Percentiles rank a stretch among this genome's conserved stretches.
Conservation (phyloP, 2,113 vertebrate genomes). For the Nanorana parkeri region DNA sequence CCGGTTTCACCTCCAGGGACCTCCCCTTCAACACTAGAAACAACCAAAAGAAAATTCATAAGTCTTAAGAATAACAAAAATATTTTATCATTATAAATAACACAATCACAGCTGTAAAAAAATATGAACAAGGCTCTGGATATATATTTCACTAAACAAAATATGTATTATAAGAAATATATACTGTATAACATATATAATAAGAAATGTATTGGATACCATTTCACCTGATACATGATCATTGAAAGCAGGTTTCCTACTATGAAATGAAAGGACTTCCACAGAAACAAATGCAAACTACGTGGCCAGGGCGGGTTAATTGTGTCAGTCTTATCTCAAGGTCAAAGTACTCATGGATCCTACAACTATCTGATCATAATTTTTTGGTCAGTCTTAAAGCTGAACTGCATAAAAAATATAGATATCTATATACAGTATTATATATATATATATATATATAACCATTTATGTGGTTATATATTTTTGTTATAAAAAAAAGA, state of each 20-base stretch:
- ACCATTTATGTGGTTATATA: too few relatives aligned
- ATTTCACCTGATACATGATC: not conserved
- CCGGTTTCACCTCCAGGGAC: conserved; percentile 84
- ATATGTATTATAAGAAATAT: too few relatives aligned
- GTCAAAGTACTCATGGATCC: conserved; percentile 37
- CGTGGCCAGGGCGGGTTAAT: not conserved
- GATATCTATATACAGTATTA: too few relatives aligned
- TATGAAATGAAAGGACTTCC: not conserved
- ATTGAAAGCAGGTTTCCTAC: not conserved
- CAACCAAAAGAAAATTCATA: conserved; percentile 4
- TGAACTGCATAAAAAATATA: not conserved
- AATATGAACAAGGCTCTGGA: not conserved
- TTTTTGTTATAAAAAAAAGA: too few relatives aligned
- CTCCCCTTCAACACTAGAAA: conserved; percentile 90
- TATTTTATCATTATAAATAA: not conserved
- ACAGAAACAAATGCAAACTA: not conserved
- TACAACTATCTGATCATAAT: conserved; percentile 7
- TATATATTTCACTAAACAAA: not conserved
- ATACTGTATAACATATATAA: too few relatives aligned
- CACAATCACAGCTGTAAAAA: too few relatives aligned
- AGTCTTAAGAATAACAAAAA: not conserved
- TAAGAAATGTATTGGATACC: not conserved
- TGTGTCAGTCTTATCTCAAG: conserved; percentile 26
- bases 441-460: too few relatives aligned
- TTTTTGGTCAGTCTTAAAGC: not conserved